A percentile compares a stretch with the other conserved stretches of the same genome.
These are phyloP conservation scores for Ormyrus thymus DNA, from an alignment of 2,888 invertebrate species.

Conservation along the genomic window DNA sequence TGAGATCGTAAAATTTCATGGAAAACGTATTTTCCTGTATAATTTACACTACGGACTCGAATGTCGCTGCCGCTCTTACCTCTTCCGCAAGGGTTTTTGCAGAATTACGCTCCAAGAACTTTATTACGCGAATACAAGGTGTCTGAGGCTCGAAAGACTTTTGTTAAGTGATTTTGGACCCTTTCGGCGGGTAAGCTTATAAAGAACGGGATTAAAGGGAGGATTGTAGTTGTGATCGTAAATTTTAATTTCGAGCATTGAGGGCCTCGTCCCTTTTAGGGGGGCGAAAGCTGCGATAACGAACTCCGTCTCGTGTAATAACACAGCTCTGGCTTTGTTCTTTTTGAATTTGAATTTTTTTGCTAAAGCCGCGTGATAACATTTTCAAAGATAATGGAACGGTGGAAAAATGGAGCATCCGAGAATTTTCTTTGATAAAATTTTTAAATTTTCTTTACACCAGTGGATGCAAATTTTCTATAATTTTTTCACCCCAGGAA, in stretches of 20 bases:
- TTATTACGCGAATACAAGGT: background rate
- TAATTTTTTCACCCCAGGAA: too few species aligned
- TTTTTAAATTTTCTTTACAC: too few species aligned
- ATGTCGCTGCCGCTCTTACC: background rate
- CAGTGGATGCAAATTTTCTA: too few species aligned
- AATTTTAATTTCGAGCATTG: constrained; percentile 53
- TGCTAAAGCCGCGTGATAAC: too few species aligned
- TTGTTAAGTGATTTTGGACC: constrained; percentile 50
- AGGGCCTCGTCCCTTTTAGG: constrained; percentile 1
- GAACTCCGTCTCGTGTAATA: constrained; percentile 18
- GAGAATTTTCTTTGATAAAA: too few species aligned
- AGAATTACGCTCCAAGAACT: background rate
- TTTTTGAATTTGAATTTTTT: background rate
- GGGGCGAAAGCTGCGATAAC: background rate
- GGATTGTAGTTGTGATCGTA: constrained; percentile 44
- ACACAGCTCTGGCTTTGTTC: constrained; percentile 5
- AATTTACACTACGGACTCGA: constrained; percentile 19
- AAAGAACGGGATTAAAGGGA: background rate
- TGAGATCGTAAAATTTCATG: background rate
- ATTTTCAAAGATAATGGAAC: too few species aligned
- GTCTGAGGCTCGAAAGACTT: constrained; percentile 9
- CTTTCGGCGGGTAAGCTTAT: constrained; percentile 42
- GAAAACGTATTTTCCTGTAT: constrained; percentile 15
- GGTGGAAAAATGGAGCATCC: too few species aligned
- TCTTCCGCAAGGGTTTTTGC: background rate